Evolutionary conservation across 2,888 invertebrate genomes (phyloP).

Genomic region (Lottia scabra): DNA sequence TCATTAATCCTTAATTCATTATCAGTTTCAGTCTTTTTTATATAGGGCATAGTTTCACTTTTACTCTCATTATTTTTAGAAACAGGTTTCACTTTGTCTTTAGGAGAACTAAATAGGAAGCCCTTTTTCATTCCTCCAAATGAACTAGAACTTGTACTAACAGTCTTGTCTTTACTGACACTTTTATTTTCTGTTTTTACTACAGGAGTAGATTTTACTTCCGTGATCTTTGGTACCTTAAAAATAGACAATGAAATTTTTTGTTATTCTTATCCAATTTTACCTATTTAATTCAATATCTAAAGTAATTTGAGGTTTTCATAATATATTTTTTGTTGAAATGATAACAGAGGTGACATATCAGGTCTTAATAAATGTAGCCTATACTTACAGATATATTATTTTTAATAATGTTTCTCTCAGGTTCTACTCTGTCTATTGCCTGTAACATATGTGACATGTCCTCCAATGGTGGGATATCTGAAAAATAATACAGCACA

Average conservation of each 20-base stretch:
- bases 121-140: conserved; percentile 67
- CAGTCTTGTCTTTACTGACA: not conserved
- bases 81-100: not conserved
- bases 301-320: too few species aligned
- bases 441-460: conserved; percentile 60
- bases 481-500: conserved; percentile 30
- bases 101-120: conserved; percentile 55
- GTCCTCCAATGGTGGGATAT: conserved; percentile 64
- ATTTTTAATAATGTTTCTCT: too few species aligned
- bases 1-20: conserved; percentile 50
- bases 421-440: conserved; percentile 39
- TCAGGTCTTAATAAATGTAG: too few species aligned
- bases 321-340: too few species aligned
- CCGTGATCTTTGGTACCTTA: too few species aligned
- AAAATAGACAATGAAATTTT: too few species aligned
- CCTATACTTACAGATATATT: too few species aligned
- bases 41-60: conserved; percentile 53
- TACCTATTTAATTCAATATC: too few species aligned
- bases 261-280: too few species aligned
- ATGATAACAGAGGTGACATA: too few species aligned
- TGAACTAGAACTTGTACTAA: not conserved
- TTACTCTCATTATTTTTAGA: not conserved
- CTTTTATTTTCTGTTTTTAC: too few species aligned
- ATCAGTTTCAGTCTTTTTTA: conserved; percentile 41
- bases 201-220: too few species aligned